Percentiles rank a stretch among this genome's conserved stretches.
Evolutionary conservation across 2,888 invertebrate genomes (phyloP).

Genomic region (Pristionchus fissidentatus): DNA sequence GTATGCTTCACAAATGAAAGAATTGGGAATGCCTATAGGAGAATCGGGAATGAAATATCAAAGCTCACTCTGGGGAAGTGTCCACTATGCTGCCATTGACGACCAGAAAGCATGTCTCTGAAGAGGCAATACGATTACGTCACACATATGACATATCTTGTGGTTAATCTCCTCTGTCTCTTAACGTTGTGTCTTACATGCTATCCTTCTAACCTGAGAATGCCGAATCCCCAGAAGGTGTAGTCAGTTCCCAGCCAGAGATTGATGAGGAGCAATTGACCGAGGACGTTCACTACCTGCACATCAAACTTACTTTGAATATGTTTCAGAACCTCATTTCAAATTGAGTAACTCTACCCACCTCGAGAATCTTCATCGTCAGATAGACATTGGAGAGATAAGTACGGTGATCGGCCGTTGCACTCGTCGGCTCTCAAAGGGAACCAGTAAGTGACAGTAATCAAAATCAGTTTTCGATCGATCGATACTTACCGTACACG

Average conservation of each 20-base stretch:
- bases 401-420: conserved; percentile 36
- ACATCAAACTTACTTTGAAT: too few species aligned
- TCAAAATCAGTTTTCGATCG: background rate
- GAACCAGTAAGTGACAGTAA: background rate
- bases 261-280: conserved; percentile 66
- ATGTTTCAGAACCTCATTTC: too few species aligned
- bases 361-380: conserved; percentile 56
- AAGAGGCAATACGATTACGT: background rate
- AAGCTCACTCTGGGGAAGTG: conserved; percentile 72
- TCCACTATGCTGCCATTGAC: conserved; percentile 75
- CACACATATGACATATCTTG: background rate
- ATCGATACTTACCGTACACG: conserved; percentile 1
- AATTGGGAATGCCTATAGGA: too few species aligned
- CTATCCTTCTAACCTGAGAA: conserved; percentile 67
- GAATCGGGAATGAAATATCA: background rate
- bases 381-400: conserved; percentile 63
- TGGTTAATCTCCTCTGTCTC: too few species aligned
- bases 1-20: background rate
- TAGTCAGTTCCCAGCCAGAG: conserved; percentile 62
- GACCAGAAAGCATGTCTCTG: conserved; percentile 70
- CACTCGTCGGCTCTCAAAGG: background rate
- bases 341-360: too few species aligned
- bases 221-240: conserved; percentile 75
- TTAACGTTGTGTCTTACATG: too few species aligned
- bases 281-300: conserved; percentile 54